Evolutionary conservation across 92 coral and sea anemone genomes (phyloP), one percentile per base, ranked within the genome.

Genomic region (Palythoa grandiflora): DNA sequence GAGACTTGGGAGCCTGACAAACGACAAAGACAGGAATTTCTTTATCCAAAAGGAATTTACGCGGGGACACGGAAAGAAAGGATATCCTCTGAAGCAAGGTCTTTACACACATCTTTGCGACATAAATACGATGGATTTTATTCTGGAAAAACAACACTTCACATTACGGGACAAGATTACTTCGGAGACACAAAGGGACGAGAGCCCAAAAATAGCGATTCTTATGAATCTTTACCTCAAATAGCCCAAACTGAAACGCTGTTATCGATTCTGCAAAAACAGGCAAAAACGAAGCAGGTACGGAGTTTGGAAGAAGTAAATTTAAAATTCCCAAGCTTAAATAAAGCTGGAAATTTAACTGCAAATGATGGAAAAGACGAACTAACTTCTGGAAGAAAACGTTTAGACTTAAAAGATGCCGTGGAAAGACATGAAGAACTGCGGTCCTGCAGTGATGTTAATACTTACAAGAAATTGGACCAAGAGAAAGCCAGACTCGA

Each of bases 401-500:
- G 2, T 19, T 44, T 81, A 20, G 15, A 35, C 55, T 8, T 81
- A n/a, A 81, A 66, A 44, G 86, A 81, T 5, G 75, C 16, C 12
- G 86, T 65, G 36, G 75, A 66, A 47, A 66, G 28, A 63, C 65
- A 63, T 36, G 66, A 36, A 81, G 61, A 44, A 66, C 54, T 44
- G 21, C 40, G 13, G 38, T 21, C n/a, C 7, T 53, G 28, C n/a
- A 52, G 38, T 48, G n/a, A 28, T 61, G 28, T 17, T 15, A 39
- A 59, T 60, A 39, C 70, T 10, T 14, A 3, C 39, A 71, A 6
- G 14, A 81, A 54, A 35, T 19, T 81, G 13, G 40, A 20, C 40
- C 60, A 19, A 51, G 86, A 81, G 48, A 81, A 81, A 68, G 20
- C 73, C 5, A 81, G 63, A 39, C 86, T 81, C 12, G 75, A 66